Base-by-base conservation (phyloP, 2,888 invertebrate species). In the Heliconius aoede region DNA sequence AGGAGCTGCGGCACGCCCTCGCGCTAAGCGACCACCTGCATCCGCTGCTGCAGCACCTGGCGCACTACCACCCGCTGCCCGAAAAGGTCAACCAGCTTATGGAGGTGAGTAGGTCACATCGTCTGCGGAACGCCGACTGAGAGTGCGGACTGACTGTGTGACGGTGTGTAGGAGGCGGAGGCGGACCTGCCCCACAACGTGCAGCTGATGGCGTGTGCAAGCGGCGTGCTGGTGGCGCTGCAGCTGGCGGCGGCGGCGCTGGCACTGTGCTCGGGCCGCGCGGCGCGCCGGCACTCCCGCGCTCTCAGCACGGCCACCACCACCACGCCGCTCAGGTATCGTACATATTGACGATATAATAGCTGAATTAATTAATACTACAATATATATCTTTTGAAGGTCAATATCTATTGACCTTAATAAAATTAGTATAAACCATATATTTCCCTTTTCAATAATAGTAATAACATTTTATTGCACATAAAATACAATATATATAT, bases 221-320 rank as follows among this genome's bases (percentile, higher is more conserved):
- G 77, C 68, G 80, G 77, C 51, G 62, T 77, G 76, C 68, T 77
- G 76, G 75, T 77, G 26, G 76, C 74, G 79, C 78, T 80, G 78
- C 78, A 81, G 79, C 78, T 76, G 73, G 65, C 76, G 80, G 84
- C 78, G 78, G 68, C 82, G 85, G 83, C 81, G 80, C 78, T 86
- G 80, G 51, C 64, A 81, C 51, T 75, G 86, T 28, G 89, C 88
- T 83, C 89, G 88, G 82, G 86, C 85, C 80, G 85, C 85, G 81
- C 88, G 82, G 68, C 82, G 83, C 75, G 87, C 87, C 74, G 71
- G 32, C 74, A 65, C 68, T 60, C 78, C 72, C 55, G 74, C 76
- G 24, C 72, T 69, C 68, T 36, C 9, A 75, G 80, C 51, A 78
- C 72, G 58, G 36, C 61, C 68, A 75, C 80, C 74, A 76, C 79